A percentile compares a stretch with the other conserved stretches of the same genome.
phyloP scores from a whole-genome alignment of 2,888 invertebrate genomes.

The Pogonocherus hispidulus region DNA sequence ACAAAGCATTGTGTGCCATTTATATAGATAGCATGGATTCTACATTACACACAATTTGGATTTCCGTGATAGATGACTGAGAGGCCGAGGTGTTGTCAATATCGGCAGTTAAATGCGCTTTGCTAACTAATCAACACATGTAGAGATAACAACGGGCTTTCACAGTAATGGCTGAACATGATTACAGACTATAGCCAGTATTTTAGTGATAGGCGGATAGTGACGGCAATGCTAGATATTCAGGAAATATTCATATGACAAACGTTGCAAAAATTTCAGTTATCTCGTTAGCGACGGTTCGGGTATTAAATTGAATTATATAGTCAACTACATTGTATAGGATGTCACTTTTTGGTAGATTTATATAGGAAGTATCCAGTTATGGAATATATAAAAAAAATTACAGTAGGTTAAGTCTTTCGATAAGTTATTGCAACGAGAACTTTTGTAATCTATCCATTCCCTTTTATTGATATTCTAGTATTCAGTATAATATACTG shows the following conservation, averaged over 20 bases:
- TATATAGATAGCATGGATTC: conserved; percentile 5
- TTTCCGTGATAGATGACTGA: conserved; percentile 22
- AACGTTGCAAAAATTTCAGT: not conserved
- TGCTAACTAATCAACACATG: conserved; percentile 40
- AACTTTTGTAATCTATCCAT: too few species aligned
- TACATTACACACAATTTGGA: conserved; percentile 19
- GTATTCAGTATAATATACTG: too few species aligned
- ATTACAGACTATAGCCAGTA: conserved; percentile 39
- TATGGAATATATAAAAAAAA: too few species aligned
- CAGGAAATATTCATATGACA: conserved; percentile 14
- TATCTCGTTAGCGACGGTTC: not conserved
- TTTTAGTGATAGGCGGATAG: conserved; percentile 44
- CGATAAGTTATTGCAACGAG: too few species aligned
- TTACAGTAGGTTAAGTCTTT: too few species aligned
- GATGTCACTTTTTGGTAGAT: too few species aligned
- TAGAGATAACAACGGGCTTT: conserved; percentile 32
- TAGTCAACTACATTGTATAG: too few species aligned
- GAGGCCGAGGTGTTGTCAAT: conserved; percentile 36
- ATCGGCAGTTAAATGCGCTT: conserved; percentile 32
- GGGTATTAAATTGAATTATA: too few species aligned
- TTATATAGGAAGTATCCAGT: too few species aligned
- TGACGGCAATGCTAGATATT: conserved; percentile 41
- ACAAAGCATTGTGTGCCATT: not conserved
- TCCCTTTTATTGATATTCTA: too few species aligned
- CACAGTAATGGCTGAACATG: conserved; percentile 35